Evolutionary conservation across 2,888 invertebrate genomes (phyloP).

Genomic region (Hemithea aestivaria): DNA sequence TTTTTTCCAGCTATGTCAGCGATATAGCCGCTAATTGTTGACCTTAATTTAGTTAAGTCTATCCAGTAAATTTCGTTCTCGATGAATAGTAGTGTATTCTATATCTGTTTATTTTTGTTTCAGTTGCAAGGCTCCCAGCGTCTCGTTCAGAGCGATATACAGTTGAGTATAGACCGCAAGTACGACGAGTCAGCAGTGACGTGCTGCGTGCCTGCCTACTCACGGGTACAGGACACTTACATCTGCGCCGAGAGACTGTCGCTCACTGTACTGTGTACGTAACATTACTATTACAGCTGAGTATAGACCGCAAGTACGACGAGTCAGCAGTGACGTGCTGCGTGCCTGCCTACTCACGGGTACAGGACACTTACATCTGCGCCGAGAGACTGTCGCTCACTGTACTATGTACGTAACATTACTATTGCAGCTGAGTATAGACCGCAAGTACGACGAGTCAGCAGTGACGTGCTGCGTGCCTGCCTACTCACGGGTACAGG

Average conservation of each 20-base stretch:
- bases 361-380: constrained; percentile 43
- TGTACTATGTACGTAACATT: constrained; percentile 51
- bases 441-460: constrained; percentile 55
- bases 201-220: constrained; percentile 60
- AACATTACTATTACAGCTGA: constrained; percentile 5
- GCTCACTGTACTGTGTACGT: constrained; percentile 58
- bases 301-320: constrained; percentile 47
- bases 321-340: constrained; percentile 65
- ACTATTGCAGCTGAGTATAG: constrained; percentile 25
- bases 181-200: constrained; percentile 60
- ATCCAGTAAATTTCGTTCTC: no score
- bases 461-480: constrained; percentile 63
- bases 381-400: constrained; percentile 54
- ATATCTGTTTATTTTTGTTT: no score
- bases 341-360: constrained; percentile 47
- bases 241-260: constrained; percentile 56
- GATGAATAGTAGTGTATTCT: no score
- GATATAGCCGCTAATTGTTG: no score
- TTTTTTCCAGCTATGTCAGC: no score
- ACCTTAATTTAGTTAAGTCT: no score
- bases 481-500: constrained; percentile 39
- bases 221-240: constrained; percentile 36
- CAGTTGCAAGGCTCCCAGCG: constrained; percentile 59
- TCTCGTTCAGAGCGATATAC: constrained; percentile 55
- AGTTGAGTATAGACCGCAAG: constrained; percentile 43